A percentile compares a stretch with the other conserved stretches of the same genome.
phyloP scores from a whole-genome alignment of 2,797 vertebrate genomes.

The Cynopterus sphinx region DNA sequence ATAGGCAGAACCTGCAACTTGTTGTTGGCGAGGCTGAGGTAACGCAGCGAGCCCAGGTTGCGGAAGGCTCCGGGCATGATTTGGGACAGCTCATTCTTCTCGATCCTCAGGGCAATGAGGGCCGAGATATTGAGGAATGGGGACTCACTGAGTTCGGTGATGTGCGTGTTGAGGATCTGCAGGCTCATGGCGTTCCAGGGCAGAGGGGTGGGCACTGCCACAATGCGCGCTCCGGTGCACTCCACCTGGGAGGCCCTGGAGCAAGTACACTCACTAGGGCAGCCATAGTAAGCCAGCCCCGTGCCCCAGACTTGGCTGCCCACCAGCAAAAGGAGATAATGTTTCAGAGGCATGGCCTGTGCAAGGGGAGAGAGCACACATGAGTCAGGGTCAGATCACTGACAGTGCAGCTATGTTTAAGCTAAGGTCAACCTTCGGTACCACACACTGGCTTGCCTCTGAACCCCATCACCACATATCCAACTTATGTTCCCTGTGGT shows the following conservation, averaged over 20 bases:
- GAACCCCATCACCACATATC: not conserved
- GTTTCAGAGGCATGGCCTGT: slow-evolving; percentile 81
- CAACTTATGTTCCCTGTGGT: not conserved
- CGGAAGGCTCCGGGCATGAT: slow-evolving; percentile 89
- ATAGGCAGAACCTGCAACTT: slow-evolving; percentile 83
- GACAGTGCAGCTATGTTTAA: not conserved
- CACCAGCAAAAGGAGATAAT: slow-evolving; percentile 80
- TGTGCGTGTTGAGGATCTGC: slow-evolving; percentile 85
- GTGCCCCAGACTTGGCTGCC: slow-evolving; percentile 70
- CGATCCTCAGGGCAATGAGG: slow-evolving; percentile 85
- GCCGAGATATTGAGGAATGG: slow-evolving; percentile 85
- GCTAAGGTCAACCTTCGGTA: not conserved
- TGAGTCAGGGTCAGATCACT: not conserved
- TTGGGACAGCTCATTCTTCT: slow-evolving; percentile 85
- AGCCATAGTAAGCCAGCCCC: slow-evolving; percentile 73
- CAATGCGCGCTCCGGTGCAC: slow-evolving; percentile 80
- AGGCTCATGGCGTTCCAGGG: slow-evolving; percentile 85
- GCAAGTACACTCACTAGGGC: slow-evolving; percentile 85
- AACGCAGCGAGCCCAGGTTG: slow-evolving; percentile 84
- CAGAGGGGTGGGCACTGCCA: slow-evolving; percentile 81
- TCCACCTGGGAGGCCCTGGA: slow-evolving; percentile 84
- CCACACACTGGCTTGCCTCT: not conserved
- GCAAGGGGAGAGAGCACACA: slow-evolving; percentile 8
- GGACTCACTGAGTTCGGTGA: slow-evolving; percentile 74
- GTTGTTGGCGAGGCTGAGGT: slow-evolving; percentile 87